Conservation (phyloP, 1,140 invertebrate genomes). For the Calliphora vicina region DNA sequence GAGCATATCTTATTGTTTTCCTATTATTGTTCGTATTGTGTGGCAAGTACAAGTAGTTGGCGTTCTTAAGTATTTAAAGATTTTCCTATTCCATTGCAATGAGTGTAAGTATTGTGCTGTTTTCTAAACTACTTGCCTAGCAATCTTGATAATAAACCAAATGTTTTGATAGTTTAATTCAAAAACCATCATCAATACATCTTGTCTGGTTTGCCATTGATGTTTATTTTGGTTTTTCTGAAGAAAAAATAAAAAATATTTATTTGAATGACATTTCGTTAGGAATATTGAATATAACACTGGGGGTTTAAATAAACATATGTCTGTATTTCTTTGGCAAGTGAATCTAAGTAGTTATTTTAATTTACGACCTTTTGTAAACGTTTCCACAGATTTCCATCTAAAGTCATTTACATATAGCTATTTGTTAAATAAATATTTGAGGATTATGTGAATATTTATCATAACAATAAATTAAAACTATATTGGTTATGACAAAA, state of each 20-base stretch:
- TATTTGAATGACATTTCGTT: background rate
- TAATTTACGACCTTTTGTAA: too few relatives aligned
- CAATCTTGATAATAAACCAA: background rate
- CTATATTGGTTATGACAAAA: too few relatives aligned
- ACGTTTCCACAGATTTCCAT: background rate
- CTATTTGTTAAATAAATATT: too few relatives aligned
- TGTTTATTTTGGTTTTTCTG: background rate
- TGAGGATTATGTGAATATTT: too few relatives aligned
- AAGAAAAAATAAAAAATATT: background rate
- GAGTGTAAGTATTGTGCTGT: background rate
- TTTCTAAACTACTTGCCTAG: too few relatives aligned
- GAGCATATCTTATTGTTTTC: background rate
- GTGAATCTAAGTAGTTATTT: background rate
- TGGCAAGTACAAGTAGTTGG: background rate
- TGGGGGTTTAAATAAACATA: slow-evolving; percentile 1
- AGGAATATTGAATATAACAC: background rate
- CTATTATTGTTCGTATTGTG: background rate
- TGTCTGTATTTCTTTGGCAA: background rate
- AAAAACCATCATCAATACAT: background rate
- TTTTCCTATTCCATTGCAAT: background rate
- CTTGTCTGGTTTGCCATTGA: background rate
- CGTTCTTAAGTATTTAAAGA: background rate
- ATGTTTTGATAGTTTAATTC: background rate
- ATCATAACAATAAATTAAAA: too few relatives aligned
- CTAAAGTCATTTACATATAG: background rate